Base-by-base conservation (phyloP, 2,113 vertebrate species). In the Chloebia gouldiae region DNA sequence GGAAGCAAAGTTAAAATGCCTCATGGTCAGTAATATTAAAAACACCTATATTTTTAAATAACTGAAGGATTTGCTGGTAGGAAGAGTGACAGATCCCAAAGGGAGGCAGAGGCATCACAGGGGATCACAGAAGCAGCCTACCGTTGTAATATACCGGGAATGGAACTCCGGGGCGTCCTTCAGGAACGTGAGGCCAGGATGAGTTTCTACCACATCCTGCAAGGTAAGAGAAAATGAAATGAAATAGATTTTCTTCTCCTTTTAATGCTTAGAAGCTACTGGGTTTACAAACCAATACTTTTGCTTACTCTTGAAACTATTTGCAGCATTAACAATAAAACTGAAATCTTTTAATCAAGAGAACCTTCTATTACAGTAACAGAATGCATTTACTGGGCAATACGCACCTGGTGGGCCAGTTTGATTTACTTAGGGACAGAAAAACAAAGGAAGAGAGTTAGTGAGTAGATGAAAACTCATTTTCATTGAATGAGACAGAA, bases 91-190 rank as follows among this genome's bases (percentile, higher is more conserved):
- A 84, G 47, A 42, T 22, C n/a, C 56, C 59, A 76, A 22, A 49
- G 14, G 30, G 24, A 81, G 33, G 47, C 54, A 45, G 71, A 15
- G 37, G 42, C 13, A 28, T 20, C 33, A 42, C 66, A 83, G 47
- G 76, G 47, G 82, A 68, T 65, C 42, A 56, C 61, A 54, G 3
- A 87, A 22, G 33, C 66, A 78, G 88, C 98, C 63, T 98, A 99
- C 99, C 97, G 99, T 99, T 8, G 99, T 99, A 86, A 99, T 99
- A 63, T 99, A 99, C 56, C 99, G 99, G 85, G 99, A 99, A 97
- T 99, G 99, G 97, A 99, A 99, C 97, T 99, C 99, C 2, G 99
- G 99, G 68, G 99, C 99, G 72, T 99, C 99, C 97, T 99, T 99
- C 88, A 99, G 97, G 98, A 99, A 99, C 13, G 99, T 99, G 95